phyloP scores from a whole-genome alignment of 2,113 vertebrate genomes.

The Vidua chalybeata region DNA sequence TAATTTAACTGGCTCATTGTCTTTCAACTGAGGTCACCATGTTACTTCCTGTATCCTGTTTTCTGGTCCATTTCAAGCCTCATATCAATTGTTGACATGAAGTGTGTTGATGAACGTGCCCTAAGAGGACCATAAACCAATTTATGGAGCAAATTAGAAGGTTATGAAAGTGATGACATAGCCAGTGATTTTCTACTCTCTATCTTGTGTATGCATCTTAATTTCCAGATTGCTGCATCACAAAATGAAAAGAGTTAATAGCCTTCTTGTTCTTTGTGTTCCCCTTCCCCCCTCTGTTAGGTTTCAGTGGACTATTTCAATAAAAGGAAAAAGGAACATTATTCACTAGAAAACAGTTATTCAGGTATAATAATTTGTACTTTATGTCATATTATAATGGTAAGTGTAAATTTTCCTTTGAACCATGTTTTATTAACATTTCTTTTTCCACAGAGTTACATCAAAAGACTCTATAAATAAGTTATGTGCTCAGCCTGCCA shows the following conservation, averaged over 20 bases:
- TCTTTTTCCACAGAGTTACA: slow-evolving; percentile 74
- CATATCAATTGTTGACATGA: slow-evolving; percentile 42
- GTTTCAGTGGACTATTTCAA: slow-evolving; percentile 52
- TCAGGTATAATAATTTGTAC: slow-evolving; percentile 79
- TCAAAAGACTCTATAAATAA: slow-evolving; percentile 86
- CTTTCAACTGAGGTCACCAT: not conserved
- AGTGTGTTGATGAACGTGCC: slow-evolving; percentile 22
- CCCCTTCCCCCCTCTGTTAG: not conserved
- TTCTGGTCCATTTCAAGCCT: slow-evolving; percentile 55
- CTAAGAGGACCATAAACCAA: slow-evolving; percentile 49
- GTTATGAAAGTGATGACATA: slow-evolving; percentile 32
- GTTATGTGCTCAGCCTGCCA: slow-evolving; percentile 78
- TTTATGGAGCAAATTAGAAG: slow-evolving; percentile 54
- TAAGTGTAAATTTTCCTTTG: slow-evolving; percentile 81
- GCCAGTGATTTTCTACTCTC: slow-evolving; percentile 34
- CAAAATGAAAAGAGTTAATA: slow-evolving; percentile 52
- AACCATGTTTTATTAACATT: slow-evolving; percentile 82
- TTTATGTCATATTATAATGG: slow-evolving; percentile 77
- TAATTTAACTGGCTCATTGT: not conserved
- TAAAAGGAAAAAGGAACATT: slow-evolving; percentile 58
- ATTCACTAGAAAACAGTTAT: slow-evolving; percentile 75
- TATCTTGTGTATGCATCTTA: not conserved
- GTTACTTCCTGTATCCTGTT: slow-evolving; percentile 49
- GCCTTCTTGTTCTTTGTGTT: not conserved
- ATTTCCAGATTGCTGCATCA: slow-evolving; percentile 32